phyloP scores from a whole-genome alignment of 2,113 vertebrate genomes.

The Lophochroa leadbeateri region DNA sequence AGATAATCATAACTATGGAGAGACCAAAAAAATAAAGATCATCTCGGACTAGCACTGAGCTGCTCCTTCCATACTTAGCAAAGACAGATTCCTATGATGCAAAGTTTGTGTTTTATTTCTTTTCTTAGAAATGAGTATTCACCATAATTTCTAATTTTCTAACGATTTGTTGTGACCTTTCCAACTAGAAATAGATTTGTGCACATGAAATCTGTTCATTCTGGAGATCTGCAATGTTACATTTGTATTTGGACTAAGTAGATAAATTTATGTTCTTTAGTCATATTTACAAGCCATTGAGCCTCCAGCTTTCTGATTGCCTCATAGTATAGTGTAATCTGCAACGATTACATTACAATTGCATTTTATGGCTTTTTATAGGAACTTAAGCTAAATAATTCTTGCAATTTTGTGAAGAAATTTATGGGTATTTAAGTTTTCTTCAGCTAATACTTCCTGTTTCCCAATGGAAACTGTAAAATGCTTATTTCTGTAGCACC shows the following conservation, averaged over 20 bases:
- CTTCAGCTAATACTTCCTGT: not conserved
- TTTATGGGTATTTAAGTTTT: not conserved
- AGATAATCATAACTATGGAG: not conserved
- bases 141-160: not conserved
- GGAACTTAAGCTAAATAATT: not conserved
- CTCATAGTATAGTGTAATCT: not conserved
- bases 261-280: slow-evolving; percentile 35
- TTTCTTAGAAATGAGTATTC: not conserved
- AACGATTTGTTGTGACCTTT: not conserved
- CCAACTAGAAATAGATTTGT: not conserved
- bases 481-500: not conserved
- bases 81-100: not conserved
- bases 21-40: not conserved
- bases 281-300: not conserved
- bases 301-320: not conserved
- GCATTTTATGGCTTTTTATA: not conserved
- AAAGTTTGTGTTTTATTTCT: not conserved
- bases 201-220: not conserved
- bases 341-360: not conserved
- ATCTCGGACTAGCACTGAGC: slow-evolving; percentile 32
- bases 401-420: not conserved
- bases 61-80: slow-evolving; percentile 23
- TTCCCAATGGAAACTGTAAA: not conserved
- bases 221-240: not conserved
- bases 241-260: slow-evolving; percentile 40